phyloP scores from a whole-genome alignment of 2,113 vertebrate genomes.

The Antennarius striatus region DNA sequence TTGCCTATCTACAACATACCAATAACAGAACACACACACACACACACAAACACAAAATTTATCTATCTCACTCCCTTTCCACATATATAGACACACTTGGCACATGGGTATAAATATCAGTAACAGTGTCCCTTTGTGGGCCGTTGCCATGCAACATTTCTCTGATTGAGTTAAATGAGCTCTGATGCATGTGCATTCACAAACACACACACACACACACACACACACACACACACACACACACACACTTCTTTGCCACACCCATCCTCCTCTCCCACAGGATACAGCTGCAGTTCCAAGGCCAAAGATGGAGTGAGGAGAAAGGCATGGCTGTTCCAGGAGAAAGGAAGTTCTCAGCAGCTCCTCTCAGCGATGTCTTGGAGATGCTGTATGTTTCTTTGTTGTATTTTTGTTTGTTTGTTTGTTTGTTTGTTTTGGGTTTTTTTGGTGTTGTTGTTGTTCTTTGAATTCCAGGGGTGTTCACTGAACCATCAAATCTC shows the following conservation, averaged over 20 bases:
- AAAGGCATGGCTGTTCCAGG: constrained; percentile 12
- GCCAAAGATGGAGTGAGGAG: constrained; percentile 56
- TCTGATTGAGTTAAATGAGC: constrained; percentile 82
- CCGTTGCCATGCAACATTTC: constrained; percentile 83
- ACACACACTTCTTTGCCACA: constrained; percentile 58
- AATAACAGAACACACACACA: constrained; percentile 13
- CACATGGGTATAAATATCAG: constrained; percentile 56
- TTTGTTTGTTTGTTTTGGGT: too few relatives aligned
- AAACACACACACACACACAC: constrained; percentile 28
- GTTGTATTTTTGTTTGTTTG: too few relatives aligned
- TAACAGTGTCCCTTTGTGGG: constrained; percentile 74
- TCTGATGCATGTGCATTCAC: constrained; percentile 60
- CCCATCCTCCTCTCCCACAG: constrained; percentile 69
- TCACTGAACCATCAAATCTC: neutral
- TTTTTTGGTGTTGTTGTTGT: too few relatives aligned
- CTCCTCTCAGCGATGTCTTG: constrained; percentile 20
- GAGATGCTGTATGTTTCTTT: constrained; percentile 16
- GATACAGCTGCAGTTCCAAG: constrained; percentile 72
- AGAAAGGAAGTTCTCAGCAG: constrained; percentile 31
- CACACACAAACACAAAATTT: constrained; percentile 10
- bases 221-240: constrained; percentile 27
- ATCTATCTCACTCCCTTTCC: constrained; percentile 27
- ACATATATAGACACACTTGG: constrained; percentile 66
- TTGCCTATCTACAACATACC: constrained; percentile 26
- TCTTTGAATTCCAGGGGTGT: constrained; percentile 10